Evolutionary conservation across 2,113 vertebrate species (phyloP), one percentile per base, ranked within the genome.

Genomic region (Aegithalos caudatus): DNA sequence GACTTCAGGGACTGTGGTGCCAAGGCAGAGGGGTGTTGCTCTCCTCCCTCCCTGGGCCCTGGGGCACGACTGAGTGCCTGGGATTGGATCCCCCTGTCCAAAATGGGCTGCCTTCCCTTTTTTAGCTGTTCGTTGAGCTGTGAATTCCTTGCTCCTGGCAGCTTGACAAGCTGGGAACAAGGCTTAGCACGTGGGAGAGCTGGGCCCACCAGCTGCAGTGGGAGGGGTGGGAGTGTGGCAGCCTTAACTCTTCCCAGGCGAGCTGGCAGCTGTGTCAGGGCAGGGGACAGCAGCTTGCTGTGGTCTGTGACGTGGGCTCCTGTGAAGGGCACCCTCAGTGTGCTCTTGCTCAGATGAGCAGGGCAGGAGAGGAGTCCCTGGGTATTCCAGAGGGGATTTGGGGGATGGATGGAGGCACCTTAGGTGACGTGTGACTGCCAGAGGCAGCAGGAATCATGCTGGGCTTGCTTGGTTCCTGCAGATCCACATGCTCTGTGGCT

Each of bases 51-150:
- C 50, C 58, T 9, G 11, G 80, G 90, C 87, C 78, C 78, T 88
- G 80, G 97, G 97, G 98, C 98, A 97, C 66, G 53, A 97, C 97
- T 97, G 97, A 97, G 97, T 97, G 97, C 97, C 95, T 62, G 12
- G 94, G 96, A 99, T 99, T 98, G 98, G 98, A 98, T 98, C 97
- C 97, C 97, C 95, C 98, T 98, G 98, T 98, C 98, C 98, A 97
- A 98, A 98, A 98, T 98, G 98, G 98, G 98, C 98, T 98, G 98
- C 98, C 98, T 99, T 99, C 98, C 98, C 98, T 99, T 99, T 98
- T 99, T 98, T 99, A 99, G 98, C 98, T 98, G 98, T 98, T 98
- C 91, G 98, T 97, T 96, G 98, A 98, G 98, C 98, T 95, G 97
- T 98, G 97, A 98, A 98, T 98, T 98, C 98, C 98, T 98, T 86